Evolutionary conservation across 2,888 invertebrate genomes (phyloP).

Genomic region (Trisateles emortualis): DNA sequence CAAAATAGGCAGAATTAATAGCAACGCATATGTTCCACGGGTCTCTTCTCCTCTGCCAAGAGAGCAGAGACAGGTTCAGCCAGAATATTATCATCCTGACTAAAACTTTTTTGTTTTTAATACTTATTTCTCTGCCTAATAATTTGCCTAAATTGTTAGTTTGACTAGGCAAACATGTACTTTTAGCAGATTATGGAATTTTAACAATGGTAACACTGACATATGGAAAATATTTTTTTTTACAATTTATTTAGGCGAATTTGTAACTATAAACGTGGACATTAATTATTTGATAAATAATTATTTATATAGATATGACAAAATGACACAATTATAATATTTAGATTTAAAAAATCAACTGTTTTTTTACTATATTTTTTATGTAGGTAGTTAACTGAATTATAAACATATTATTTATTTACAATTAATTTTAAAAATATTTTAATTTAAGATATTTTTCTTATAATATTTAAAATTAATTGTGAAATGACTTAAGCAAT

Average conservation of each 20-base stretch:
- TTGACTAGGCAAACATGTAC: constrained; percentile 26
- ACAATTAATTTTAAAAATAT: constrained; percentile 15
- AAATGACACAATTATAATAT: constrained; percentile 34
- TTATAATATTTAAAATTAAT: constrained; percentile 18
- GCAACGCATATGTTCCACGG: too few relatives aligned
- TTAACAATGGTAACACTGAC: constrained; percentile 38
- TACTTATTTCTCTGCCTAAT: neutral
- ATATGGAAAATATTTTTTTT: constrained; percentile 12
- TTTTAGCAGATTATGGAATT: constrained; percentile 14
- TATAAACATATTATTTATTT: constrained; percentile 28
- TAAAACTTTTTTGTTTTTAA: too few relatives aligned
- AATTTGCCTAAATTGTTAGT: constrained; percentile 1
- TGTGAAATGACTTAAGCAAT: constrained; percentile 14
- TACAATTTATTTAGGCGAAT: constrained; percentile 13
- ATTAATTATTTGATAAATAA: constrained; percentile 20
- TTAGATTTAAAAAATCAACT: constrained; percentile 27
- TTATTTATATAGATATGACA: constrained; percentile 26
- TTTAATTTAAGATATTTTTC: neutral
- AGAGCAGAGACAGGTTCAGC: too few relatives aligned
- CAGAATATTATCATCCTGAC: too few relatives aligned
- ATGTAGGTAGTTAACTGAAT: constrained; percentile 36
- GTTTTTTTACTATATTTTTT: constrained; percentile 27
- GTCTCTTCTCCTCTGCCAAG: too few relatives aligned
- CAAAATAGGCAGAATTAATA: constrained; percentile 14
- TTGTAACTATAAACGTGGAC: constrained; percentile 23